These are phyloP conservation scores for Diorhabda elongata DNA, from an alignment of 1,140 invertebrate species.

Conservation along the genomic window DNA sequence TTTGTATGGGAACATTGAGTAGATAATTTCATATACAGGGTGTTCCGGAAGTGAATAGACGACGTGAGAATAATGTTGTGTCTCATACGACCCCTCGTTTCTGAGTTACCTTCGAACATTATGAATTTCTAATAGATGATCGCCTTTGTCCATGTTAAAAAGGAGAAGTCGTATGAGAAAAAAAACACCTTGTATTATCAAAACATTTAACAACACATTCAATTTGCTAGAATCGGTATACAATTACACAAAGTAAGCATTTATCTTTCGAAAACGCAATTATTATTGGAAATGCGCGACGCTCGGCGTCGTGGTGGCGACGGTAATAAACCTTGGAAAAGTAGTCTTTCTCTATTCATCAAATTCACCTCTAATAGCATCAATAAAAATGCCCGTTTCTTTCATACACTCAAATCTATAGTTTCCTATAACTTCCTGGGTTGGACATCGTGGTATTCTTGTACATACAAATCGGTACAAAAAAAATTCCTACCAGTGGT, in stretches of 20 bases:
- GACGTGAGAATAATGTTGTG: no score
- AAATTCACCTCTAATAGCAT: constrained; percentile 2
- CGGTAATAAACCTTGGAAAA: constrained; percentile 1
- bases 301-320: neutral
- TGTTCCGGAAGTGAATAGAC: no score
- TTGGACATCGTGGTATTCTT: neutral
- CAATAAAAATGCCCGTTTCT: neutral
- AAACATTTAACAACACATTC: no score
- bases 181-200: no score
- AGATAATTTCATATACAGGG: no score
- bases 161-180: no score
- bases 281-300: neutral
- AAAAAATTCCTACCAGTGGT: neutral
- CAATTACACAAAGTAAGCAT: neutral
- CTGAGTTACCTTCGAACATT: no score
- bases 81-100: no score
- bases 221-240: neutral
- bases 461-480: neutral
- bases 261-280: neutral
- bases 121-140: no score
- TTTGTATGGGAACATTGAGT: no score
- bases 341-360: neutral
- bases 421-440: neutral
- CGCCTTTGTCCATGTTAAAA: no score
- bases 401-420: constrained; percentile 3